Evolutionary conservation across 2,113 vertebrate genomes (phyloP).

Genomic region (Oryctolagus cuniculus): DNA sequence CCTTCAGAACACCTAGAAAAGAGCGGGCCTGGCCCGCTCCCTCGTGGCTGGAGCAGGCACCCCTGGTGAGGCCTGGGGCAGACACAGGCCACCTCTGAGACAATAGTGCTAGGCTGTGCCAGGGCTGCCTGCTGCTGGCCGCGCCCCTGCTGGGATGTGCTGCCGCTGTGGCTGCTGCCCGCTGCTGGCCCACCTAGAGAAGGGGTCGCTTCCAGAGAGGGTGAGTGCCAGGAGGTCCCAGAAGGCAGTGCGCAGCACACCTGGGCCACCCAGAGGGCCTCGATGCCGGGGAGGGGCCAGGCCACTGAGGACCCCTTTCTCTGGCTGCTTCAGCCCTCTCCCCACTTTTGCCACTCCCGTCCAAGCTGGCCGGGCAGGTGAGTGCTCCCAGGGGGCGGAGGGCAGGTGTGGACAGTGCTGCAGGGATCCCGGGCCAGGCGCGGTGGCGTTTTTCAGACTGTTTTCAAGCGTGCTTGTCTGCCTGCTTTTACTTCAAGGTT

Average conservation of each 20-base stretch:
- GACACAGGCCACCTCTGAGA: slow-evolving; percentile 43
- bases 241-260: neutral
- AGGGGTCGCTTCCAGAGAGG: slow-evolving; percentile 58
- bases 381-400: neutral
- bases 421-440: neutral
- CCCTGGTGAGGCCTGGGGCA: slow-evolving; percentile 41
- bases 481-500: neutral
- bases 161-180: slow-evolving; percentile 73
- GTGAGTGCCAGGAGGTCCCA: slow-evolving; percentile 64
- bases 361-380: neutral
- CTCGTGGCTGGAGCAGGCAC: neutral
- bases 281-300: neutral
- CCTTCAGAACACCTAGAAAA: slow-evolving; percentile 17
- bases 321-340: neutral
- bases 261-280: neutral
- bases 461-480: neutral
- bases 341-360: neutral
- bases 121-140: slow-evolving; percentile 49
- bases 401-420: neutral
- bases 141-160: slow-evolving; percentile 68
- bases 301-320: neutral
- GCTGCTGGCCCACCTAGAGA: slow-evolving; percentile 67
- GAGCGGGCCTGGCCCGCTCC: neutral
- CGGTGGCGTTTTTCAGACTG: neutral
- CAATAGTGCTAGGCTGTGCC: slow-evolving; percentile 81